These are phyloP conservation scores for Chiloscyllium plagiosum DNA, from an alignment of 2,113 vertebrate genomes.

Conservation along the genomic window DNA sequence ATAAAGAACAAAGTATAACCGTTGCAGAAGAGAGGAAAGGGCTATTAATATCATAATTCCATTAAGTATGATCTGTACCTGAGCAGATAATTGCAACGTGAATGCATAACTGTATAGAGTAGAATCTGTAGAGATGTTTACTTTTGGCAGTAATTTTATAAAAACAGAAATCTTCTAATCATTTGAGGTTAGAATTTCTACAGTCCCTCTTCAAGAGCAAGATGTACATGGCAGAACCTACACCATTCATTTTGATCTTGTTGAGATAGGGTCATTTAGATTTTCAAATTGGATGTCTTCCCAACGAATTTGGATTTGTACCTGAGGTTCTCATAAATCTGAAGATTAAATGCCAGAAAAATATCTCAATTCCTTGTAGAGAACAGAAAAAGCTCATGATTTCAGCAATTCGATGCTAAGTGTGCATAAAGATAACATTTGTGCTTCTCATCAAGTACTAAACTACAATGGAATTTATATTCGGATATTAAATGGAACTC, in stretches of 20 bases:
- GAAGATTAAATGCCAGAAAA: neutral
- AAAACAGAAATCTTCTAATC: neutral
- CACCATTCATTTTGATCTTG: neutral
- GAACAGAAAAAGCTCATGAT: neutral
- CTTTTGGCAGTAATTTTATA: neutral
- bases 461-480: neutral
- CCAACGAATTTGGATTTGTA: neutral
- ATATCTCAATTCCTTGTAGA: neutral
- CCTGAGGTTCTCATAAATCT: neutral
- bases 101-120: neutral
- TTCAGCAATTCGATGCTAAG: neutral
- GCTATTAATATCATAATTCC: neutral
- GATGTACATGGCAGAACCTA: neutral
- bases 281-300: neutral
- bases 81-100: neutral
- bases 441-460: neutral
- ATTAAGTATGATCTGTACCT: neutral
- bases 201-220: neutral
- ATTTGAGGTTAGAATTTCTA: neutral
- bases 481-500: neutral
- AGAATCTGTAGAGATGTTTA: neutral
- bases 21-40: neutral
- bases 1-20: neutral
- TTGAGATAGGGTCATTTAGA: neutral
- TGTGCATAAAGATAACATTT: neutral